Evolutionary conservation across 2,888 invertebrate species (phyloP).

Genomic region (Priocnemis perturbator): DNA sequence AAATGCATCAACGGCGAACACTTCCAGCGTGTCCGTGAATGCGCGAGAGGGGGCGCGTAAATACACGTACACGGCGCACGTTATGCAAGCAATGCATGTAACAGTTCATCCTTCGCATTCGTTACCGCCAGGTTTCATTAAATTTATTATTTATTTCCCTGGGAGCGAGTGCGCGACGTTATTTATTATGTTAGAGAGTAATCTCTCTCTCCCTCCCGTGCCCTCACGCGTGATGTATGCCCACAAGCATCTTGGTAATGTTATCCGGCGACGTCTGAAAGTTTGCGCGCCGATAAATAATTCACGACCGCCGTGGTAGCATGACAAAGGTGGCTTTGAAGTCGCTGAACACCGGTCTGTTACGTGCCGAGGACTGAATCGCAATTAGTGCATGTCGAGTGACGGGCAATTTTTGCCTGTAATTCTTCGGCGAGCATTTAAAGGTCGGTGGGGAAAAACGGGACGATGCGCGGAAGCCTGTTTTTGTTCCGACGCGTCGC

Average conservation of each 20-base stretch:
- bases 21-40: background rate
- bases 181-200: slow-evolving; percentile 9
- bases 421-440: no score
- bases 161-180: background rate
- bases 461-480: background rate
- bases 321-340: background rate
- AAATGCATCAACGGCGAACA: no score
- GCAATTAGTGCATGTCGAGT: background rate
- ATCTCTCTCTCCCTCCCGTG: no score
- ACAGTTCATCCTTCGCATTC: slow-evolving; percentile 7
- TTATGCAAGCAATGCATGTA: slow-evolving; percentile 5
- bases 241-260: background rate
- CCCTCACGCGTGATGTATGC: slow-evolving; percentile 3
- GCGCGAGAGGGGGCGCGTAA: background rate
- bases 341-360: background rate
- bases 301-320: background rate
- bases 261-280: slow-evolving; percentile 9
- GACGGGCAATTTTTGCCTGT: no score
- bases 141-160: slow-evolving; percentile 14
- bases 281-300: slow-evolving; percentile 19
- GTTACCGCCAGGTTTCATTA: slow-evolving; percentile 5
- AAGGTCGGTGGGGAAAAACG: no score
- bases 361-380: background rate
- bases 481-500: background rate
- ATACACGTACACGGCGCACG: background rate